A percentile compares a stretch with the other conserved stretches of the same genome.
Evolutionary conservation across 2,797 vertebrate species (phyloP).

Genomic region (Crenuchus spilurus): DNA sequence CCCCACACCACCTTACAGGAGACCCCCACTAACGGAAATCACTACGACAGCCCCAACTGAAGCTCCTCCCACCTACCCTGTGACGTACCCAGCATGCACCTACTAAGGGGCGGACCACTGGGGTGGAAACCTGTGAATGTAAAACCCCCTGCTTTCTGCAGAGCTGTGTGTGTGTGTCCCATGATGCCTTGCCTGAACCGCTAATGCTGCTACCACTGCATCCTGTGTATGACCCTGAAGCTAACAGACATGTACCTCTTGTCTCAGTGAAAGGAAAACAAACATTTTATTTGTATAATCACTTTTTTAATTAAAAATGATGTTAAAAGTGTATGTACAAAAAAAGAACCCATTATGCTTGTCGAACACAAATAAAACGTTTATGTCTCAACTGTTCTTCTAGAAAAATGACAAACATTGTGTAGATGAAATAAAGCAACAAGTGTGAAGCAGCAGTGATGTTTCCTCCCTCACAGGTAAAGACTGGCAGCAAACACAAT

Average conservation of each 20-base stretch:
- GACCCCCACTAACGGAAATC: constrained; percentile 87
- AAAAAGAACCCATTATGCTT: constrained; percentile 68
- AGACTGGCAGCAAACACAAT: constrained; percentile 99
- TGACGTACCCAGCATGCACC: constrained; percentile 51
- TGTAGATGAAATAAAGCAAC: background rate
- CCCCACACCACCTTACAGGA: constrained; percentile 90
- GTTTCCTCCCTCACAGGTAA: constrained; percentile 79
- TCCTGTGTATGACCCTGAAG: constrained; percentile 75
- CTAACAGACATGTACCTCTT: constrained; percentile 63
- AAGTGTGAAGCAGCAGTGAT: background rate
- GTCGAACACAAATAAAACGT: constrained; percentile 60
- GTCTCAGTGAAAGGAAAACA: constrained; percentile 38
- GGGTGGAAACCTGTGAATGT: constrained; percentile 78
- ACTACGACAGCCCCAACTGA: constrained; percentile 86
- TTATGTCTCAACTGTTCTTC: constrained; percentile 34
- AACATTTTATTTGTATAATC: constrained; percentile 68
- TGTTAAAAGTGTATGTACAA: constrained; percentile 86
- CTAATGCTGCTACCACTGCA: constrained; percentile 82
- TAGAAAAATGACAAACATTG: constrained; percentile 23
- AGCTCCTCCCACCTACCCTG: constrained; percentile 40
- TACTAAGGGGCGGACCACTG: constrained; percentile 78
- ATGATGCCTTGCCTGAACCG: constrained; percentile 83
- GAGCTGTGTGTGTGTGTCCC: constrained; percentile 60
- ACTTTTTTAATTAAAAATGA: constrained; percentile 86
- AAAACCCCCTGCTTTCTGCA: constrained; percentile 67